Evolutionary conservation across 2,113 vertebrate species (phyloP), one percentile per base, ranked within the genome.

Genomic region (Cebus imitator): DNA sequence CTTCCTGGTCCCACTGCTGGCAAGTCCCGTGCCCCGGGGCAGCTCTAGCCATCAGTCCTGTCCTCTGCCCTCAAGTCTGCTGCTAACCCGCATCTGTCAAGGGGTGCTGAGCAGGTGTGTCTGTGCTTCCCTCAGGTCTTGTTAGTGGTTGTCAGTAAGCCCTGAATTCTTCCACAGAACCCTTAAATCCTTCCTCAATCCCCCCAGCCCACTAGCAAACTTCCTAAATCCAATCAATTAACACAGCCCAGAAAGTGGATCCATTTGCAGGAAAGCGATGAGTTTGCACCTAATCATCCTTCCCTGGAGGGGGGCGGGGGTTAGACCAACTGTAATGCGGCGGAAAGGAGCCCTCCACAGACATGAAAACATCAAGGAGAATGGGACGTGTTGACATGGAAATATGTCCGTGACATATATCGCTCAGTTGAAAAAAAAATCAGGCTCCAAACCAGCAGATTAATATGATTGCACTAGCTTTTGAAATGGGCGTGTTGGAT

Each of bases 191-290:
- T 68, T 21, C 55, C 25, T 81, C n/a, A 45, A 3, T 58, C 94
- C 80, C 72, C 32, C 23, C 40, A 9, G 81, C 58, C 43, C 13
- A 6, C 0, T 37, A 57, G 66, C 66, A 50, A 94, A 43, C 25
- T 90, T 40, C 81, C 89, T 91, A 81, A 82, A 73, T 82, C 87
- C 82, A 21, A 40, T 82, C 86, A 72, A 17, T 89, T 70, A 64
- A 50, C 48, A 0, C 30, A 5, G 84, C 30, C 79, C 57, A 25
- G 86, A 91, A 93, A 92, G 45, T 73, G 66, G 64, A 1, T 85
- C 81, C 16, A 2, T 35, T 11, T 82, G 66, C 78, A 58, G 68
- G 52, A 83, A 16, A 79, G n/a, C 81, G 75, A 10, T 14, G 25
- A 0, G 70, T 57, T 37, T 18, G 3, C 25, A 25, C 57, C 37